phyloP scores from a whole-genome alignment of 2,888 invertebrate species.

The Cyrtodaria siliqua region DNA sequence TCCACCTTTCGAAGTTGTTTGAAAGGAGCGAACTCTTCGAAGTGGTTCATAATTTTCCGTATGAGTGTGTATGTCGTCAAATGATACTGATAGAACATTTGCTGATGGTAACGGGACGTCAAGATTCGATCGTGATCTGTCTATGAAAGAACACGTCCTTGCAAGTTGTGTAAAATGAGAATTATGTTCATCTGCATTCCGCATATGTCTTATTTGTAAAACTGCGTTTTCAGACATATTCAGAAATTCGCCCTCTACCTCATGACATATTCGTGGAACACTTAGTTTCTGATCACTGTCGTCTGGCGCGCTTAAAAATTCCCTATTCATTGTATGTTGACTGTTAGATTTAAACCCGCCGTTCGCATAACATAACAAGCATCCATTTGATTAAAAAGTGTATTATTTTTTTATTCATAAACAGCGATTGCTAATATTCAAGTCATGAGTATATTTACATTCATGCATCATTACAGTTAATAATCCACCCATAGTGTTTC shows the following conservation, averaged over 20 bases:
- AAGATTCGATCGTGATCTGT: constrained; percentile 71
- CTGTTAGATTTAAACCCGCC: background rate
- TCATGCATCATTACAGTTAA: no score
- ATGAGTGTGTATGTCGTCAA: constrained; percentile 40
- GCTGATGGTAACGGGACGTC: constrained; percentile 69
- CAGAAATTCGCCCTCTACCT: constrained; percentile 31
- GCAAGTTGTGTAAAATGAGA: constrained; percentile 74
- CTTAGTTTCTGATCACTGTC: constrained; percentile 42
- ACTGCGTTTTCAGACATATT: constrained; percentile 43
- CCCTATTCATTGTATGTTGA: constrained; percentile 48
- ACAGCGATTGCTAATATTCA: no score
- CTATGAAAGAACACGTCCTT: constrained; percentile 79
- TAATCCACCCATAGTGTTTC: no score
- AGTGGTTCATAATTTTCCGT: constrained; percentile 59
- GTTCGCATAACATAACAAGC: no score
- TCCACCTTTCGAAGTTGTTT: constrained; percentile 95
- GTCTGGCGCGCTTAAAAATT: constrained; percentile 36
- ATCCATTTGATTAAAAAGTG: no score
- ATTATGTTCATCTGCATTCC: constrained; percentile 41
- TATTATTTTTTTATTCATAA: no score
- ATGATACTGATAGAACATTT: constrained; percentile 54
- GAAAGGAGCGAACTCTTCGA: constrained; percentile 94
- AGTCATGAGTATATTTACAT: no score
- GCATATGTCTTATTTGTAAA: constrained; percentile 42
- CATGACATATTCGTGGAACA: constrained; percentile 53